phyloP scores from a whole-genome alignment of 2,113 vertebrate genomes.

The Ceyx melanurus region DNA sequence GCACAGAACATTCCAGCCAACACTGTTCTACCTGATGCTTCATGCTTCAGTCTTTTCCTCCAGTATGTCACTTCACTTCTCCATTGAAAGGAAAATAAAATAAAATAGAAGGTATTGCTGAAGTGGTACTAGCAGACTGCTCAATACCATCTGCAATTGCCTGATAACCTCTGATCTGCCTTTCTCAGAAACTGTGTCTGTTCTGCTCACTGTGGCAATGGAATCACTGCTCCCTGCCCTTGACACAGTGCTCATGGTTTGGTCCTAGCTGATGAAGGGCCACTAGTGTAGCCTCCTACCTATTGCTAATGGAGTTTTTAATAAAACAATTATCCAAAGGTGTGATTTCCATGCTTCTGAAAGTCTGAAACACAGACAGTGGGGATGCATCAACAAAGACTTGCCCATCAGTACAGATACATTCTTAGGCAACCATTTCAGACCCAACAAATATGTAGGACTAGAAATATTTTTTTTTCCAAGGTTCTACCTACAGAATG shows the following conservation, averaged over 20 bases:
- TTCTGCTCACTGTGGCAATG: background rate
- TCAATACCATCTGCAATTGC: background rate
- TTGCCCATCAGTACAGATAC: background rate
- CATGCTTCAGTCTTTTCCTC: background rate
- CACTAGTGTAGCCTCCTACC: background rate
- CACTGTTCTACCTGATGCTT: background rate
- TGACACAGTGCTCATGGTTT: background rate
- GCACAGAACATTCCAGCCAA: background rate
- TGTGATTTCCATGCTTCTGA: background rate
- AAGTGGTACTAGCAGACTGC: background rate
- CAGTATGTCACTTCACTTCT: background rate
- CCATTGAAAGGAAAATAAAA: background rate
- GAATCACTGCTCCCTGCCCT: background rate
- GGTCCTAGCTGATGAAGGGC: conserved; percentile 4
- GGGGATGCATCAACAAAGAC: background rate
- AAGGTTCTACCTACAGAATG: background rate
- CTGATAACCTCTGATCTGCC: background rate
- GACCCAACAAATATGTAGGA: background rate
- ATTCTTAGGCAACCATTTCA: background rate
- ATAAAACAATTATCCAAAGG: background rate
- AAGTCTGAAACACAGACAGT: background rate
- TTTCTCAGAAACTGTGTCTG: background rate
- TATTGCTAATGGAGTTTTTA: conserved; percentile 44
- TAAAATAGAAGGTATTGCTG: background rate
- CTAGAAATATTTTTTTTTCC: conserved; percentile 1